A percentile compares a stretch with the other conserved stretches of the same genome.
Conservation (phyloP, 1,140 invertebrate genomes). For the Dendroctonus valens region DNA sequence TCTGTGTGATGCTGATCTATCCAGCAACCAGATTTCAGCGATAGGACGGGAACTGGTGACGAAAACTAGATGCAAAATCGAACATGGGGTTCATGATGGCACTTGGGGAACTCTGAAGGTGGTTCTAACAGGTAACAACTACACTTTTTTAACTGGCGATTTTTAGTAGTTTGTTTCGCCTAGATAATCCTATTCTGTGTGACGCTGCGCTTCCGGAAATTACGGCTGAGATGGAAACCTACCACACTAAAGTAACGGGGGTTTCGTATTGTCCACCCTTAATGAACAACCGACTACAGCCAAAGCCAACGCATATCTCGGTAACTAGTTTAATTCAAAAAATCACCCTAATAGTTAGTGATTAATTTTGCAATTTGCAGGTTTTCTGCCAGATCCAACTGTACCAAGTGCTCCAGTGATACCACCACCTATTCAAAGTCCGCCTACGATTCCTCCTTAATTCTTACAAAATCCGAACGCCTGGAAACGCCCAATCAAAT, state of each 20-base stretch:
- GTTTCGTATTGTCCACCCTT: conserved; percentile 56
- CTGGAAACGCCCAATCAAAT: conserved; percentile 28
- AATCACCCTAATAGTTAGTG: conserved; percentile 22
- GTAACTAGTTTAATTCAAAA: conserved; percentile 8
- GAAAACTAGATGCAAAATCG: conserved; percentile 73
- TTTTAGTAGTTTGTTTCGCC: conserved; percentile 40
- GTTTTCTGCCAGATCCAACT: conserved; percentile 23
- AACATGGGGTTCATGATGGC: conserved; percentile 54
- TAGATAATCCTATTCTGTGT: conserved; percentile 76
- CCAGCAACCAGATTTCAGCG: conserved; percentile 68
- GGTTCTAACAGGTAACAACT: conserved; percentile 67
- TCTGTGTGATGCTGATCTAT: conserved; percentile 73
- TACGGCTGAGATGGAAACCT: conserved; percentile 62
- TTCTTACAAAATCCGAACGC: not conserved
- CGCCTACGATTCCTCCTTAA: conserved; percentile 6
- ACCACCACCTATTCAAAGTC: conserved; percentile 19
- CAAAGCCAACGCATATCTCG: conserved; percentile 45
- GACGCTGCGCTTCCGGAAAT: conserved; percentile 67
- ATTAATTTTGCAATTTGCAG: conserved; percentile 8
- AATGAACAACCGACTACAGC: conserved; percentile 54
- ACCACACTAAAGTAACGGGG: conserved; percentile 67
- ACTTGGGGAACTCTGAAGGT: conserved; percentile 73
- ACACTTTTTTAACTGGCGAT: conserved; percentile 3
- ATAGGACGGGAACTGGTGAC: conserved; percentile 71
- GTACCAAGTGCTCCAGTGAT: not conserved